Evolutionary conservation across 2,888 invertebrate genomes (phyloP), one percentile per base, ranked within the genome.

Genomic region (Netelia fuscicornis): DNA sequence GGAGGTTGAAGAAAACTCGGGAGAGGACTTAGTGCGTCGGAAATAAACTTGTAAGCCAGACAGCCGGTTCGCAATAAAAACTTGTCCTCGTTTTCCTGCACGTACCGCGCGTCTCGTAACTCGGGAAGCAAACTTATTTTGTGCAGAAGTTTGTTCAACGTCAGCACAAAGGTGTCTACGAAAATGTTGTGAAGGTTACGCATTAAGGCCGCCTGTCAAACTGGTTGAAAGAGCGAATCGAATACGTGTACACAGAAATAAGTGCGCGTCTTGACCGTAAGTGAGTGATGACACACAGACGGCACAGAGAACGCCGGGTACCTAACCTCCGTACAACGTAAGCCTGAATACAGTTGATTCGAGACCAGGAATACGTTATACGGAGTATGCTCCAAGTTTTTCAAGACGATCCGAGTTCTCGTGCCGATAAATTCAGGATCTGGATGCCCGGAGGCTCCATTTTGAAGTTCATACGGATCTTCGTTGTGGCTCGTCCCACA

Each of bases 361-460:
- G n/a, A 2, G 25, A 8, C 48, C 13, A 6, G 37, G n/a, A 8
- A 62, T 56, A 52, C 20, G 20, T 58, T 62, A 30, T 64, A 6
- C 79, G n/a, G 42, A 42, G 60, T 17, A 60, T 65, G 71, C 20
- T 25, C 20, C 30, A 30, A 25, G 5, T 52, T 56, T n/a, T 2
- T 44, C 11, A 17, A 2, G 17, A 8, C 56, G 10, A 42, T 65
- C 20, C 13, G 64, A 23, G 70, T 71, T 44, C 48, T 37, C 10
- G 52, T 10, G 42, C 13, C 5, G 52, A 58, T 25, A 81, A 70
- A 70, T 30, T 52, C 5, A 48, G 37, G 64, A 62, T 79, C 11
- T 71, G 56, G 79, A 64, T 78, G 74, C 82, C 64, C 23, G 75
- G 62, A 64, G 70, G 48, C 72, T 20, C 72, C 68, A 72, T 76